Base-by-base conservation (phyloP, 2,797 vertebrate species). In the Pelochelys cantorii region DNA sequence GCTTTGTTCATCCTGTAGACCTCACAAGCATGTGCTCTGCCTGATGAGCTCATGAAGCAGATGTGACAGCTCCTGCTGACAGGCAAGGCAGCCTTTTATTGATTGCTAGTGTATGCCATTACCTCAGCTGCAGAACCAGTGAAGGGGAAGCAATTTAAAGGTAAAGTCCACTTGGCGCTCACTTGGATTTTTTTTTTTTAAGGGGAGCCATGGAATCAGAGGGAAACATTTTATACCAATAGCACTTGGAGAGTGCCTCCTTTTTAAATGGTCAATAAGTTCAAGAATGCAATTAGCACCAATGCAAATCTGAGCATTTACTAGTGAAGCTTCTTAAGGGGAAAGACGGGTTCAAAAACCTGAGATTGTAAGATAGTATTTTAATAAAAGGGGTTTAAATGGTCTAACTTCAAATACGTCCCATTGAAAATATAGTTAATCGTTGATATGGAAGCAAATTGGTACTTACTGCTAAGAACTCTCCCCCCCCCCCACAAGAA, bases 241-340 rank as follows among this genome's bases (percentile, higher is more conserved):
- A 60, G 12, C 7, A 92, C 53, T 59, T 55, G 57, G 78, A 93
- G 82, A 93, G 68, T 37, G 80, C 90, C 88, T 62, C 85, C 52
- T 60, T 94, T 92, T 74, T 84, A 83, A 86, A 94, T 81, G 60
- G 11, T 83, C 60, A 87, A 91, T 92, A 96, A 91, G 85, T 93
- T 95, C 91, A 92, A 80, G 86, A 84, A 79, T 93, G 75, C 60
- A 91, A 93, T 94, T 94, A 60, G 78, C 93, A 89, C 82, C 85
- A 82, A 77, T 34, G 90, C 81, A 93, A 65, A 89, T 85, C 55
- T 83, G 71, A 84, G 85, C 79, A 53, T 85, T 94, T 92, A 83
- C 85, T 71, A 94, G 83, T 91, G 55, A 94, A 87, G 85, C 27
- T 87, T 88, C 37, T 83, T n/a, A 42, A 86, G 88, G 91, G 87